phyloP scores from a whole-genome alignment of 2,113 vertebrate species.

The Chlorodrepanis virens region DNA sequence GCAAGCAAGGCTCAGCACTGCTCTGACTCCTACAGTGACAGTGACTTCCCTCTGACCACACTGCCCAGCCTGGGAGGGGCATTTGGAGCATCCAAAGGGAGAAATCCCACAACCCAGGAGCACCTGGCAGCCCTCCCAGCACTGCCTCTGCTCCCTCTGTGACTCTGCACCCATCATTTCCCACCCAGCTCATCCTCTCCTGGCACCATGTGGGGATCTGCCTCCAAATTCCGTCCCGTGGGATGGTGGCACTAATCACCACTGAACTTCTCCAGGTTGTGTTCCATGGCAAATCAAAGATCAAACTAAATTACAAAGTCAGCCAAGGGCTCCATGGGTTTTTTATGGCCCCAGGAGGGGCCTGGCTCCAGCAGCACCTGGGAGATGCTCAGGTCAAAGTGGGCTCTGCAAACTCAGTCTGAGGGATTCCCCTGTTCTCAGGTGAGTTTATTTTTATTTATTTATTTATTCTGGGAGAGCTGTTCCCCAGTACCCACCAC shows the following conservation, averaged over 20 bases:
- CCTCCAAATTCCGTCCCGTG: rapidly evolving
- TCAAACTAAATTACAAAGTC: no score
- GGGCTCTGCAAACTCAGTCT: neutral
- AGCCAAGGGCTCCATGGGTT: no score
- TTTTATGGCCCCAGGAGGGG: neutral
- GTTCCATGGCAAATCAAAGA: no score
- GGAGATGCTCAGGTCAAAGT: neutral
- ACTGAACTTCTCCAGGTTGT: no score
- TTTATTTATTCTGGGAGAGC: neutral
- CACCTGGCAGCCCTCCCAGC: neutral
- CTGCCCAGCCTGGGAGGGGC: neutral
- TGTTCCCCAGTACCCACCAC: neutral
- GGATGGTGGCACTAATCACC: no score
- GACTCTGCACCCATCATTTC: rapidly evolving
- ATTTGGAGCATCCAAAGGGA: neutral
- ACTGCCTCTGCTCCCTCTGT: rapidly evolving
- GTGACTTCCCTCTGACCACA: neutral
- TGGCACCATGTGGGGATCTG: neutral
- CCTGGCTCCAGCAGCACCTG: neutral
- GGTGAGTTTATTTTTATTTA: neutral
- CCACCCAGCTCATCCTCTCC: neutral
- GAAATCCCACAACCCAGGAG: neutral
- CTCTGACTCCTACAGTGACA: neutral
- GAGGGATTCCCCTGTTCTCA: neutral
- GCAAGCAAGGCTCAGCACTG: neutral